These are phyloP conservation scores for Phyllotreta striolata DNA, from an alignment of 2,888 invertebrate genomes.

Conservation along the genomic window DNA sequence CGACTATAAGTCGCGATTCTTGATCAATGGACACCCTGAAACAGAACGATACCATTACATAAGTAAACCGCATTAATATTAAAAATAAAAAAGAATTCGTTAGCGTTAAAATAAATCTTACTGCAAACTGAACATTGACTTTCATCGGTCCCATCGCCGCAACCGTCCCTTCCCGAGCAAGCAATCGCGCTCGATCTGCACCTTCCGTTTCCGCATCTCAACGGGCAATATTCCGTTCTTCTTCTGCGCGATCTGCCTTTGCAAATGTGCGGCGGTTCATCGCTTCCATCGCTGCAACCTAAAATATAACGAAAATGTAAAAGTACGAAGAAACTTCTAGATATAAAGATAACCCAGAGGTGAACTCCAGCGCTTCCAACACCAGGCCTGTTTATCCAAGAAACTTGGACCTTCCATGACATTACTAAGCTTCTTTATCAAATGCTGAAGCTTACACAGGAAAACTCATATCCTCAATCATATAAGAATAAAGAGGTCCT, in stretches of 20 bases:
- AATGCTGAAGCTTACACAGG: not conserved
- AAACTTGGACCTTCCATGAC: too few relatives aligned
- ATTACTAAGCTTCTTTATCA: too few relatives aligned
- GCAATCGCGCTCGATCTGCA: slow-evolving; percentile 89
- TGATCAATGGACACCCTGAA: slow-evolving; percentile 54
- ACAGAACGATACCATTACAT: slow-evolving; percentile 36
- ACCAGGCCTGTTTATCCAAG: too few relatives aligned
- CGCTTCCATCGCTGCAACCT: slow-evolving; percentile 77
- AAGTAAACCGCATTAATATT: too few relatives aligned
- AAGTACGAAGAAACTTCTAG: not conserved
- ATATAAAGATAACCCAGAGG: not conserved
- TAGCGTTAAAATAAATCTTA: slow-evolving; percentile 63
- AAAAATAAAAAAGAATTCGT: too few relatives aligned
- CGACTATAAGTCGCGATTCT: slow-evolving; percentile 52
- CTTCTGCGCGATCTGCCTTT: slow-evolving; percentile 66
- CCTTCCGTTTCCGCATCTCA: slow-evolving; percentile 85
- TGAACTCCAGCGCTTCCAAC: too few relatives aligned
- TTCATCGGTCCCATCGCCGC: slow-evolving; percentile 91
- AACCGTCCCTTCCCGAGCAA: slow-evolving; percentile 90
- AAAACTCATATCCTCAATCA: not conserved
- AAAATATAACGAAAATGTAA: slow-evolving; percentile 2
- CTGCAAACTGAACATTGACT: slow-evolving; percentile 85
- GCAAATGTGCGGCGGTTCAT: slow-evolving; percentile 84
- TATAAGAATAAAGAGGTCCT: not conserved
- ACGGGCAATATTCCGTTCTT: slow-evolving; percentile 74